Conservation (phyloP, 2,888 invertebrate genomes). For the Drosophila prolongata region DNA sequence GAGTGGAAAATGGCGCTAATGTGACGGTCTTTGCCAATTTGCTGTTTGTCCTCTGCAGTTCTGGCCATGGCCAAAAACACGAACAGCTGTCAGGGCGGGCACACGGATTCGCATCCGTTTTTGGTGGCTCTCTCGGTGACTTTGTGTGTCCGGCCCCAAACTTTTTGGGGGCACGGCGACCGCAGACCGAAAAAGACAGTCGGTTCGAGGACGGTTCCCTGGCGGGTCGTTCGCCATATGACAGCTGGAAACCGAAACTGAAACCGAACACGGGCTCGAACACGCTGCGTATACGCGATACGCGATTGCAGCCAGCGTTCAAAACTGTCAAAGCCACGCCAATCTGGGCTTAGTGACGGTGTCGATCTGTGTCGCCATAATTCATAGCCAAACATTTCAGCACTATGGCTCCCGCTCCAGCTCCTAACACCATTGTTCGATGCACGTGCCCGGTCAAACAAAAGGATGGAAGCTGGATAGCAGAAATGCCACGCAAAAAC, state of each 20-base stretch:
- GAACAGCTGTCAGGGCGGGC: constrained; percentile 65
- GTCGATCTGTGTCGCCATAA: constrained; percentile 51
- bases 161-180: constrained; percentile 55
- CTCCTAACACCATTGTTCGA: constrained; percentile 64
- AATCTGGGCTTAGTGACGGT: constrained; percentile 48
- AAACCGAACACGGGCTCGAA: not conserved
- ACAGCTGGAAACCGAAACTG: constrained; percentile 38
- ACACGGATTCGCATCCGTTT: not conserved
- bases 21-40: constrained; percentile 58
- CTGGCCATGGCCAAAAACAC: constrained; percentile 56
- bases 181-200: constrained; percentile 46
- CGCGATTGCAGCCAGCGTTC: constrained; percentile 39
- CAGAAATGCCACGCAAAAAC: constrained; percentile 32
- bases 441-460: constrained; percentile 48
- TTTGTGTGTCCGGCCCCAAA: constrained; percentile 43
- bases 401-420: constrained; percentile 13
- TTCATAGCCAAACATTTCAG: constrained; percentile 75
- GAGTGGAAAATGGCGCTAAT: constrained; percentile 71
- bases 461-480: constrained; percentile 32
- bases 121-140: constrained; percentile 7
- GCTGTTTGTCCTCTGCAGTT: constrained; percentile 29
- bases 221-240: constrained; percentile 67
- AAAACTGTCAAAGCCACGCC: constrained; percentile 40
- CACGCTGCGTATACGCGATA: constrained; percentile 61
- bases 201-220: constrained; percentile 46